A percentile compares a stretch with the other conserved stretches of the same genome.
Conservation (phyloP, 2,797 vertebrate genomes). For the Graptemys geographica region DNA sequence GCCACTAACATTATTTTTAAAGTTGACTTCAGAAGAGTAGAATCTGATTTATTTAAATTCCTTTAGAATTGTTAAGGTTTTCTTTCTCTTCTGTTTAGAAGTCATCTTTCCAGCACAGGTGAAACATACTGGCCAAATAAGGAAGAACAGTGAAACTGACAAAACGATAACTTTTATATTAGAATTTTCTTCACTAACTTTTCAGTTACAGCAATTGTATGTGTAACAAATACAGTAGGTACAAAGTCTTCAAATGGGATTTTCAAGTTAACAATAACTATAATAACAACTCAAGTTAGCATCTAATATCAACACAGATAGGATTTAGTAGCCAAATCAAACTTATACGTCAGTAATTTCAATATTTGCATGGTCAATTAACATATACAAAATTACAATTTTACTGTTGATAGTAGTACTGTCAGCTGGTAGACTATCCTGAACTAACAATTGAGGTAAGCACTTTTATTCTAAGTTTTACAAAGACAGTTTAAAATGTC, state of each 20-base stretch:
- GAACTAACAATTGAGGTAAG: neutral
- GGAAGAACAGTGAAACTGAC: neutral
- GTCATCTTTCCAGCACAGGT: neutral
- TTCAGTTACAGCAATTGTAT: neutral
- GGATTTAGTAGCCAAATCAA: neutral
- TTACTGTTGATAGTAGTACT: neutral
- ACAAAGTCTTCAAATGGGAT: neutral
- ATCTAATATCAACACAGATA: neutral
- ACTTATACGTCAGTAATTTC: neutral
- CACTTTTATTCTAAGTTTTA: neutral
- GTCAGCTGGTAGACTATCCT: too few relatives aligned
- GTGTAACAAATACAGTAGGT: neutral
- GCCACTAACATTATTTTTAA: neutral
- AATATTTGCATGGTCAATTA: conserved; percentile 26
- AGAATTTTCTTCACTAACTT: neutral
- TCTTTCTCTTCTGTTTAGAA: neutral
- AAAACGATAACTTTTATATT: neutral
- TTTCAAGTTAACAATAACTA: neutral
- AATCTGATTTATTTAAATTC: neutral
- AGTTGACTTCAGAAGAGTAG: neutral
- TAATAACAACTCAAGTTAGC: neutral
- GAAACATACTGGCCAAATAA: neutral
- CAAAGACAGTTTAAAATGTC: neutral
- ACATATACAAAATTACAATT: neutral
- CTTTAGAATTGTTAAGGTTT: neutral